Base-by-base conservation (phyloP, 2,888 invertebrate species). In the Loripinus fragilis region DNA sequence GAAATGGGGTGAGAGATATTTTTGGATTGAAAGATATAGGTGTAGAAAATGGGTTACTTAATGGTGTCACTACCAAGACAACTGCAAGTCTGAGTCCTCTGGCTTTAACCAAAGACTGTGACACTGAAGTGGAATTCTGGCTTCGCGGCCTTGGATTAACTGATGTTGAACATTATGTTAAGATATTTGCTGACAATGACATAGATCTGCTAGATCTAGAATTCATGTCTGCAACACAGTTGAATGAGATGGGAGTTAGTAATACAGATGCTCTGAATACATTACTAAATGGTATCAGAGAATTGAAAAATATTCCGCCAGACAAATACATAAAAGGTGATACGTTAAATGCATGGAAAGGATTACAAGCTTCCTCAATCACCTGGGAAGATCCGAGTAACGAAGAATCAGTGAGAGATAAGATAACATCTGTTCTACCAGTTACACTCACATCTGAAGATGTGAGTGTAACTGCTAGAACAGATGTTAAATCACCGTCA, bases 151-250 rank as follows among this genome's bases (percentile, higher is more conserved):
- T 92, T 30, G 87, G 88, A 30, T 72, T 91, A 12, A 73, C 84
- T 55, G 87, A 90, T 72, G 82, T 86, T 38, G 86, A 89, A 15
- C 86, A 83, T 42, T 91, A 90, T 78, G 83, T 89, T 7, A 42
- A 86, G 23, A 80, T 91, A 28, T 92, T 92, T 85, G 86, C 87
- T 67, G 86, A 88, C 64, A 87, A 92, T 81, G 89, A 91, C 70
- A 87, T 92, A 35, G 91, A 91, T 71, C 87, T 91, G 81, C 81
- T 83, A 5, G 87, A 87, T 52, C 60, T 91, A 25, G 78, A 85
- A 50, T 83, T 88, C 35, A 81, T 92, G 73, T 87, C 89, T 55
- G 86, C 87, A 23, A 74, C 85, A 17, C 87, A 89, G 42, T 81
- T 92, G 17, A 81, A 87, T 60, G 86, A 87, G 28, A 91, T 92